These are phyloP conservation scores for Eupithecia exiguata DNA, from an alignment of 2,888 invertebrate genomes.

Conservation along the genomic window DNA sequence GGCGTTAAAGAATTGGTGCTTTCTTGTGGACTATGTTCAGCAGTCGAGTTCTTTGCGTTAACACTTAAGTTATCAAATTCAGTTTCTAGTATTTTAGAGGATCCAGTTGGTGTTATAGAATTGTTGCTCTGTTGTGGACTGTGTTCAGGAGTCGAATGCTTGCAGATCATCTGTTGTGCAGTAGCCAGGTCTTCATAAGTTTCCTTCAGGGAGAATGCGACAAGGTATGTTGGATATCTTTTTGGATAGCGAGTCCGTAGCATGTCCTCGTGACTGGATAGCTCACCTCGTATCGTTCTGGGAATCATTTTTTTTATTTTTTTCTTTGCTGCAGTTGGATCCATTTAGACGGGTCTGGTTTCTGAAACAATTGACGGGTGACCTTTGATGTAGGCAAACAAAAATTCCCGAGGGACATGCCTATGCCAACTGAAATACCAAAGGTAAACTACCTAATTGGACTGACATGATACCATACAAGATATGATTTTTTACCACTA, in stretches of 20 bases:
- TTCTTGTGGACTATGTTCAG: not conserved
- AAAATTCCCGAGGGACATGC: not conserved
- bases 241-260: slow-evolving; percentile 45
- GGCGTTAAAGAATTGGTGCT: not conserved
- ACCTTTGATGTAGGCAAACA: not conserved
- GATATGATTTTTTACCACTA: not conserved
- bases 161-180: slow-evolving; percentile 48
- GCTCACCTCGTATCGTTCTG: not conserved
- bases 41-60: slow-evolving; percentile 17
- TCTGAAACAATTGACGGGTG: slow-evolving; percentile 33
- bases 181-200: slow-evolving; percentile 51
- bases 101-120: slow-evolving; percentile 47
- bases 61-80: slow-evolving; percentile 34
- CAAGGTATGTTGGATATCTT: slow-evolving; percentile 49
- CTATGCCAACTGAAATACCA: not conserved
- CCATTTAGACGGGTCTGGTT: slow-evolving; percentile 42
- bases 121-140: slow-evolving; percentile 46
- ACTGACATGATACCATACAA: not conserved
- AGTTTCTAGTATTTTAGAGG: slow-evolving; percentile 47
- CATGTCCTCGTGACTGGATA: slow-evolving; percentile 22
- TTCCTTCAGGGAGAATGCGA: slow-evolving; percentile 56
- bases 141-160: slow-evolving; percentile 43
- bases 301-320: slow-evolving; percentile 23
- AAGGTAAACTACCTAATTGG: not conserved
- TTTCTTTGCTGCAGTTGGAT: slow-evolving; percentile 33